Evolutionary conservation across 1,140 invertebrate species (phyloP), one percentile per base, ranked within the genome.

Genomic region (Penaeus chinensis): DNA sequence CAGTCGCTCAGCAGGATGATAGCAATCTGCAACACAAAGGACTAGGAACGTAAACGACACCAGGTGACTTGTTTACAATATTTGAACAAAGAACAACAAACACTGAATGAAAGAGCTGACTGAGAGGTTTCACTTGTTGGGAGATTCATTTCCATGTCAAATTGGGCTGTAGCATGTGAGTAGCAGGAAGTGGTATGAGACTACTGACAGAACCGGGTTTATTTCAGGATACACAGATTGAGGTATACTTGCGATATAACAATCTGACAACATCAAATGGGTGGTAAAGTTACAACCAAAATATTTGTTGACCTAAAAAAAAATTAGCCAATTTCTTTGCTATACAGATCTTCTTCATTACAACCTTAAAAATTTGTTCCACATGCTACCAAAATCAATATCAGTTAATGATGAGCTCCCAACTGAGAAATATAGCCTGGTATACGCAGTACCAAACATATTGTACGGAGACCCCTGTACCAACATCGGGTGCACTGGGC

Each of bases 31-130:
- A 87, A 87, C 86, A 87, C 86, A 87, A 87, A 77, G 86, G 86
- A 87, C 86, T 87, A 87, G 86, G 86, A 87, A 87, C 86, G 71
- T 83, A 87, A 87, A 65, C 62, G 63, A 87, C 86, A 87, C 80
- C 80, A 82, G 80, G 79, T 81, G 69, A 82, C 60, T 87, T 78
- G 27, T 63, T 82, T 83, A 87, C 63, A 37, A 80, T 87, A 87
- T 82, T 87, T 76, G 80, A 87, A 87, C 86, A 83, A 65, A 87
- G 80, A 82, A 82, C 79, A 87, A 87, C 86, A 87, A 86, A 86
- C 84, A 86, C 61, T 78, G 74, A 27, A 82, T 87, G 86, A 87
- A 87, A 82, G 81, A 77, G 80, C 86, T 78, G 86, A 87, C 80
- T 66, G 37, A 77, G 62, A 77, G 65, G 82, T 65, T 77, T 86